phyloP scores from a whole-genome alignment of 2,797 vertebrate genomes.

The Hemibagrus guttatus region DNA sequence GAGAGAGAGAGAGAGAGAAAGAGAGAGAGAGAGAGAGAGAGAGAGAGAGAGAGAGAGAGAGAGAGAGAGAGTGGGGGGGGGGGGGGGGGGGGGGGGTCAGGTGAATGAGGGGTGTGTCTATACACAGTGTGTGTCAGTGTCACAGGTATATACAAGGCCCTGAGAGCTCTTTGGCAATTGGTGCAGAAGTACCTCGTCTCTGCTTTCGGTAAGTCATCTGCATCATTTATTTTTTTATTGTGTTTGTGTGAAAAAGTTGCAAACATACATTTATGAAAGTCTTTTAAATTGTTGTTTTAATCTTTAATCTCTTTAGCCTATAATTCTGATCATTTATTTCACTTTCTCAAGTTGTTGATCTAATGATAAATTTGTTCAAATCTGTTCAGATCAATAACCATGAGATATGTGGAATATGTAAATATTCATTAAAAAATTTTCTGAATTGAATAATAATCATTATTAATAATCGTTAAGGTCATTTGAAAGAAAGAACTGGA shows the following conservation, averaged over 20 bases:
- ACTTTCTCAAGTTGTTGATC: too few species aligned
- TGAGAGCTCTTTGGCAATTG: slow-evolving; percentile 5
- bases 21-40: not conserved
- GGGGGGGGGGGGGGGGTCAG: slow-evolving; percentile 24
- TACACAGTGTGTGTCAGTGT: slow-evolving; percentile 10
- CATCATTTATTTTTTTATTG: not conserved
- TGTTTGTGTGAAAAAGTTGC: not conserved
- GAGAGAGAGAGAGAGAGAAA: not conserved
- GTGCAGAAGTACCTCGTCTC: not conserved
- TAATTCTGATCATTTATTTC: not conserved
- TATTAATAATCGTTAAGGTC: too few species aligned
- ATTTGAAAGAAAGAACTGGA: not conserved
- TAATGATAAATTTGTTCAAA: not conserved
- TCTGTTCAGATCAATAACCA: not conserved
- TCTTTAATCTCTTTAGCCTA: not conserved
- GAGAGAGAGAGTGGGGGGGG: slow-evolving; percentile 10
- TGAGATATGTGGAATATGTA: not conserved
- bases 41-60: not conserved
- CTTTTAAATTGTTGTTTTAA: not conserved
- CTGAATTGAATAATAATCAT: too few species aligned
- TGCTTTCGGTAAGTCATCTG: slow-evolving; percentile 57
- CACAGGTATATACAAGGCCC: slow-evolving; percentile 64
- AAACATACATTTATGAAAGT: too few species aligned
- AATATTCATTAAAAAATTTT: not conserved
- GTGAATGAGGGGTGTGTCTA: slow-evolving; percentile 44